Percentiles rank a stretch among this genome's conserved stretches.
These are phyloP conservation scores for Dolichopus griseipennis DNA, from an alignment of 2,888 invertebrate species.

Conservation along the genomic window DNA sequence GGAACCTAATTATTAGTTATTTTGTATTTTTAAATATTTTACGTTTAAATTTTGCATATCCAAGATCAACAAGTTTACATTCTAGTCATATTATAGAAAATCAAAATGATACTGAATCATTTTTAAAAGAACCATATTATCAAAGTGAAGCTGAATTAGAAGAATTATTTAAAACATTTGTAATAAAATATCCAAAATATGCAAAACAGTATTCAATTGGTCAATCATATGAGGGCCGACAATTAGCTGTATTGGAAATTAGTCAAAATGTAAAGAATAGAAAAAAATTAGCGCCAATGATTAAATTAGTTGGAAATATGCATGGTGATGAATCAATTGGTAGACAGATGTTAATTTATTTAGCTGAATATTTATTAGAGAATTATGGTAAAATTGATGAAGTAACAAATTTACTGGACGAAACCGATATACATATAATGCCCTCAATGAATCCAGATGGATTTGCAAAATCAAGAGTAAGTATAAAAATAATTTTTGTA, in stretches of 20 bases:
- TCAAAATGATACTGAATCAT: slow-evolving; percentile 40
- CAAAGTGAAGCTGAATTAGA: slow-evolving; percentile 61
- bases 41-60: background rate
- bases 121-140: slow-evolving; percentile 52
- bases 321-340: slow-evolving; percentile 90
- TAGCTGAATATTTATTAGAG: slow-evolving; percentile 71
- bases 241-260: slow-evolving; percentile 63
- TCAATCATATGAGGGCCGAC: slow-evolving; percentile 67
- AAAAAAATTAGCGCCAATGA: slow-evolving; percentile 65
- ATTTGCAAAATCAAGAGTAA: slow-evolving; percentile 69
- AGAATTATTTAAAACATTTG: slow-evolving; percentile 52
- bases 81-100: background rate
- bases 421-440: slow-evolving; percentile 87
- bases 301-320: slow-evolving; percentile 91
- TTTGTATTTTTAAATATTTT: background rate
- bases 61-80: background rate
- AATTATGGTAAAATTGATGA: slow-evolving; percentile 47
- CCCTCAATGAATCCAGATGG: slow-evolving; percentile 97
- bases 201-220: slow-evolving; percentile 70
- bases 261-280: slow-evolving; percentile 53
- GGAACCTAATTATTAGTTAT: background rate
- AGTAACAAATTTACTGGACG: slow-evolving; percentile 45
- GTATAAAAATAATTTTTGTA: slow-evolving; percentile 11
- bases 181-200: slow-evolving; percentile 56
- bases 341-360: slow-evolving; percentile 67